Conservation (phyloP, 2,113 vertebrate genomes). For the Phylloscopus trochilus region DNA sequence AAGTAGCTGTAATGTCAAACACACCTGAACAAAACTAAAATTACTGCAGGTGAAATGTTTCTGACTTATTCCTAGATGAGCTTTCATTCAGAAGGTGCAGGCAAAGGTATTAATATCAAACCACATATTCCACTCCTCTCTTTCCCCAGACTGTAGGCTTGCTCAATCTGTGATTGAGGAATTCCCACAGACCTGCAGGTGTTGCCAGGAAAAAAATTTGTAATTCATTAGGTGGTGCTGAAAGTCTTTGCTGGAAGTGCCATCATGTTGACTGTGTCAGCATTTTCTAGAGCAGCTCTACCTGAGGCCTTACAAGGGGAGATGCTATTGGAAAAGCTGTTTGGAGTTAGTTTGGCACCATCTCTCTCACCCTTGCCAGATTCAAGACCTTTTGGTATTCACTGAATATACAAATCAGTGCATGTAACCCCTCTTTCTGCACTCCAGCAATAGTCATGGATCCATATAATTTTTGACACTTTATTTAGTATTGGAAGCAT, state of each 20-base stretch:
- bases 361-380: background rate
- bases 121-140: background rate
- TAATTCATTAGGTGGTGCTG: slow-evolving; percentile 32
- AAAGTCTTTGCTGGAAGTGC: background rate
- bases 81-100: background rate
- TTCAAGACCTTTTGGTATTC: background rate
- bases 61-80: background rate
- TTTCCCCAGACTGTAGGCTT: background rate
- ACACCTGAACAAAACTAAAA: background rate
- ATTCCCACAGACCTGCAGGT: background rate
- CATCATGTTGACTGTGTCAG: background rate
- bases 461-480: slow-evolving; percentile 14
- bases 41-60: background rate
- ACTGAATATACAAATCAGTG: background rate
- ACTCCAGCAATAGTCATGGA: background rate
- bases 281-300: background rate
- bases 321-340: background rate
- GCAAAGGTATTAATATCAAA: background rate
- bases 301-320: background rate
- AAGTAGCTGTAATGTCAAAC: background rate
- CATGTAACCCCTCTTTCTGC: background rate
- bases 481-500: slow-evolving; percentile 14
- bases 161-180: background rate
- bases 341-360: background rate
- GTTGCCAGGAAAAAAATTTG: background rate